These are phyloP conservation scores for Proisotoma minuta DNA, from an alignment of 2,888 invertebrate genomes.

Conservation along the genomic window DNA sequence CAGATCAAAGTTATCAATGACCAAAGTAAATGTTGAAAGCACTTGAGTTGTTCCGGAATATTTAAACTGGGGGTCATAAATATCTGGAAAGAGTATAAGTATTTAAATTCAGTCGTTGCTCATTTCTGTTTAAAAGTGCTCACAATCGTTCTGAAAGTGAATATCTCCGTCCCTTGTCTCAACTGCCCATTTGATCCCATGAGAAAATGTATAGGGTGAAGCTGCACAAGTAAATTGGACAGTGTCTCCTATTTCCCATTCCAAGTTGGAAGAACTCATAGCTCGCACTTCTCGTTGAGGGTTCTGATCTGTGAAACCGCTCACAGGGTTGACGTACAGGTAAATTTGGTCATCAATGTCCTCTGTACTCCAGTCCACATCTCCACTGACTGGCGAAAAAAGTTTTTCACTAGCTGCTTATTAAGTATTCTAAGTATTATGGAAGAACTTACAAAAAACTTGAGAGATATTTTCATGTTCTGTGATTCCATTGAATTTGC, in stretches of 20 bases:
- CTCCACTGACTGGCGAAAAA: conserved; percentile 29
- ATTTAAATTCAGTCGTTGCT: background rate
- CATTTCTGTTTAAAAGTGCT: conserved; percentile 1
- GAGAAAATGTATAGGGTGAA: conserved; percentile 26
- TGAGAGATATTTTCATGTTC: conserved; percentile 23
- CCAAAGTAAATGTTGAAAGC: conserved; percentile 28
- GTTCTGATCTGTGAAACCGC: conserved; percentile 34
- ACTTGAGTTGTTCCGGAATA: conserved; percentile 32
- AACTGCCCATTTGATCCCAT: conserved; percentile 37
- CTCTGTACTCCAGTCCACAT: conserved; percentile 28
- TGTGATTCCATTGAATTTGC: conserved; percentile 29
- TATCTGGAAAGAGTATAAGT: conserved; percentile 10
- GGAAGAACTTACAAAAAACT: conserved; percentile 29
- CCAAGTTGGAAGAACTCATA: conserved; percentile 28
- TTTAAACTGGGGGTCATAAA: conserved; percentile 35
- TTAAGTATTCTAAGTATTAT: too few species aligned
- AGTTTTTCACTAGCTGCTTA: background rate
- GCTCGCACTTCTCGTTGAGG: conserved; percentile 29
- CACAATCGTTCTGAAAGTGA: conserved; percentile 34
- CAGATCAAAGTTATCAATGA: conserved; percentile 28
- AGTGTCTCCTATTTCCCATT: conserved; percentile 35
- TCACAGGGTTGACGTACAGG: conserved; percentile 23
- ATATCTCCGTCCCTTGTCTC: conserved; percentile 31
- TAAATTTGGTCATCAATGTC: conserved; percentile 14
- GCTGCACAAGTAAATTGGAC: conserved; percentile 35